Conservation (phyloP, 2,113 vertebrate genomes). For the Dolichallabes microphthalmus region DNA sequence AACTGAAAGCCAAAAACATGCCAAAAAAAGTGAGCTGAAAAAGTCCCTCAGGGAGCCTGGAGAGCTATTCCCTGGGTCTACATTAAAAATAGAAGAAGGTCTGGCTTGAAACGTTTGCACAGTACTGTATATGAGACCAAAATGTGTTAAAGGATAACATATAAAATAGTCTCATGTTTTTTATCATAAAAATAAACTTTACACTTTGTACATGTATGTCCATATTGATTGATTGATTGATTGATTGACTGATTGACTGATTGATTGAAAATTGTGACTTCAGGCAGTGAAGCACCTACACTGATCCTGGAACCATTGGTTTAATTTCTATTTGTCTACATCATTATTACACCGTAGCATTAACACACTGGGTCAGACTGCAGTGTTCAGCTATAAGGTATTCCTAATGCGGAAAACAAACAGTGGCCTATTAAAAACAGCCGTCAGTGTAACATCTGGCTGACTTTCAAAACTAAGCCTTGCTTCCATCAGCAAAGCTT, state of each 20-base stretch:
- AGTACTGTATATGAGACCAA: not conserved
- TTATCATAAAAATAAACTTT: too few species aligned
- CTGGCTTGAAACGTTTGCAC: too few species aligned
- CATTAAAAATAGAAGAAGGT: too few species aligned
- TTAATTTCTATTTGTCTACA: slow-evolving; percentile 54
- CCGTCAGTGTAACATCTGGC: slow-evolving; percentile 32
- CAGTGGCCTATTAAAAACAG: slow-evolving; percentile 44
- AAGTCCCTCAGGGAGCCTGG: too few species aligned
- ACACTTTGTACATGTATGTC: not conserved
- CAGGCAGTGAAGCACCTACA: slow-evolving; percentile 21
- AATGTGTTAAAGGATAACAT: not conserved
- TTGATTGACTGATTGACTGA: too few species aligned
- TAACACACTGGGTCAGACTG: slow-evolving; percentile 24
- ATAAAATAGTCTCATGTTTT: too few species aligned
- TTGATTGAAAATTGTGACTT: not conserved
- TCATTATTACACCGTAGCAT: slow-evolving; percentile 17
- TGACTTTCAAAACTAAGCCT: slow-evolving; percentile 28
- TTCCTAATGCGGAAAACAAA: slow-evolving; percentile 49
- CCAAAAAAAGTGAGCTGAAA: too few species aligned
- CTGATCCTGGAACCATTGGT: slow-evolving; percentile 30
- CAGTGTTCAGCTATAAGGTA: not conserved
- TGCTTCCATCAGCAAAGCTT: slow-evolving; percentile 11
- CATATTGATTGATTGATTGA: not conserved
- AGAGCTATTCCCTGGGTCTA: too few species aligned
- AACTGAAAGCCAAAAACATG: too few species aligned